Base-by-base conservation (phyloP, 1,140 invertebrate species). In the Anastatus disparis region DNA sequence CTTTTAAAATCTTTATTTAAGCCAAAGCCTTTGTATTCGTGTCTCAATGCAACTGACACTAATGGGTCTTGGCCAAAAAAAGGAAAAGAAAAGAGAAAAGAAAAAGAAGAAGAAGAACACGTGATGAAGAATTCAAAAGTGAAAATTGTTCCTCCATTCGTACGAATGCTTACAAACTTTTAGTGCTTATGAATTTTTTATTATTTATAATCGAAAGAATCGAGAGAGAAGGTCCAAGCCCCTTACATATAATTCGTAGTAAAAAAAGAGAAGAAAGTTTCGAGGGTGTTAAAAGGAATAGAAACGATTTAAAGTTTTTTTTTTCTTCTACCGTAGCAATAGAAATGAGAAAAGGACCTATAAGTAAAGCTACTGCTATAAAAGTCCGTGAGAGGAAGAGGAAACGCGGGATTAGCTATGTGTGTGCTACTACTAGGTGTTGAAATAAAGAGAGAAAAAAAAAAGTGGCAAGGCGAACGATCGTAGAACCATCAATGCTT, bases 381-480 rank as follows among this genome's bases (percentile, higher is more conserved):
- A 22, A 7, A 29, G 6, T 61, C 59, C 52, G 46, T 44, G 55
- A 53, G 56, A 52, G 27, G 24, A 52, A 59, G 26, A 61, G 46
- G 52, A 44, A 50, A 27, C 48, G 29, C 26, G 17, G 35, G 35
- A 66, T 44, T 42, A 66, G 15, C 35, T 10, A 10, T n/a, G n/a
- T n/a, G n/a, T n/a, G n/a, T n/a, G n/a, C n/a, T n/a, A n/a, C n/a
- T n/a, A n/a, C n/a, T 3, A 38, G 35, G 35, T 29, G n/a, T 17
- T 31, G 35, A n/a, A n/a, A n/a, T n/a, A n/a, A n/a, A n/a, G n/a
- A 13, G 53, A 48, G 13, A 27, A 48, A 31, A 42, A 10, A 35
- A 35, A n/a, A n/a, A 44, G 38, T 22, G 27, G 50, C 50, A 24
- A 42, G 20, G 13, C 29, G 12, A 15, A 20, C 52, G 12, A 27